Conservation (phyloP, 2,888 invertebrate genomes). For the Malachius bipustulatus region DNA sequence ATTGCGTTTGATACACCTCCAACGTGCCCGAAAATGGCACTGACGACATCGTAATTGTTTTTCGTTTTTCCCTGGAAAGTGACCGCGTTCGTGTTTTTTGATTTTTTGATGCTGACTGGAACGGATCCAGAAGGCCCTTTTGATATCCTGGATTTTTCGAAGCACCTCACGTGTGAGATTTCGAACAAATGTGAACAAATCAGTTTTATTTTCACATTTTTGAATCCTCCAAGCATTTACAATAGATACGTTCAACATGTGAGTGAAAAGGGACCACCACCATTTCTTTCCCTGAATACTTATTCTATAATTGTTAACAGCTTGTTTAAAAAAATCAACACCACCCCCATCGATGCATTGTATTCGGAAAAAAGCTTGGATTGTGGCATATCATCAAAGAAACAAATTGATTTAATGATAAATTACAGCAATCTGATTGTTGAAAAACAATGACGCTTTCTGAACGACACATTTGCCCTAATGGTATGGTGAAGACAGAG, state of each 20-base stretch:
- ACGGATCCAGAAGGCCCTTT: background rate
- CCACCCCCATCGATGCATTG: conserved; percentile 11
- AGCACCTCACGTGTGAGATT: background rate
- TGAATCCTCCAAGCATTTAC: conserved; percentile 7
- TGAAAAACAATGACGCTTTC: too few relatives aligned
- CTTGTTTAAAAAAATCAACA: conserved; percentile 11
- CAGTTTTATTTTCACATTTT: conserved; percentile 1
- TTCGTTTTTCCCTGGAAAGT: background rate
- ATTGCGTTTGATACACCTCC: conserved; percentile 3
- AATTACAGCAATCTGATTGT: too few relatives aligned
- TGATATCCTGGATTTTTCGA: background rate
- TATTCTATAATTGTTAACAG: conserved; percentile 10
- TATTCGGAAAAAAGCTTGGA: conserved; percentile 8
- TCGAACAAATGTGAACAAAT: background rate
- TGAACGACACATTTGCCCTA: too few relatives aligned
- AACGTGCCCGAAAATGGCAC: conserved; percentile 4
- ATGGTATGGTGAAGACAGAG: too few relatives aligned
- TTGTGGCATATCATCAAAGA: conserved; percentile 10
- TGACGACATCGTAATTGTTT: conserved; percentile 3
- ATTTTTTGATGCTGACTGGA: background rate
- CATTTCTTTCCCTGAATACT: conserved; percentile 8
- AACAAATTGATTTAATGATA: too few relatives aligned
- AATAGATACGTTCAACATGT: background rate
- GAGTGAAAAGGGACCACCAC: conserved; percentile 6
- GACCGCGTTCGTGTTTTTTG: background rate